Conservation (phyloP, 1,140 invertebrate genomes). For the Druon quercuslanigerum region DNA sequence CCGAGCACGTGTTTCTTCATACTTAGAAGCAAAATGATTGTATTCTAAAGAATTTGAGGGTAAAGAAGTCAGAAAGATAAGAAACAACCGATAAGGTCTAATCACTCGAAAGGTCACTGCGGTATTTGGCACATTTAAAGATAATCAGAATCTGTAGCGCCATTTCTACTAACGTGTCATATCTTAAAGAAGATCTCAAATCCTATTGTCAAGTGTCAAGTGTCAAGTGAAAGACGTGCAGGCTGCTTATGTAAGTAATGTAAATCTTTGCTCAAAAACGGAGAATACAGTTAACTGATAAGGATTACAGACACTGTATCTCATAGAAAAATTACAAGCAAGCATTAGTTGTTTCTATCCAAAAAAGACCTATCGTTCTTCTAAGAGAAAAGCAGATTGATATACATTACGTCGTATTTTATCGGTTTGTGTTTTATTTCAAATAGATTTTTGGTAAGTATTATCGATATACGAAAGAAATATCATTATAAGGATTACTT, state of each 20-base stretch:
- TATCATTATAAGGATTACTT: too few species aligned
- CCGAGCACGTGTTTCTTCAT: neutral
- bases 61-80: slow-evolving; percentile 58
- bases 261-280: too few species aligned
- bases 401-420: too few species aligned
- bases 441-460: too few species aligned
- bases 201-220: neutral
- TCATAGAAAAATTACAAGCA: too few species aligned
- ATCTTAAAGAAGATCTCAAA: neutral
- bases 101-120: slow-evolving; percentile 42
- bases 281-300: too few species aligned
- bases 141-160: slow-evolving; percentile 45
- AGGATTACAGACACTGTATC: too few species aligned
- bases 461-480: too few species aligned
- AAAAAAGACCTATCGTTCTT: too few species aligned
- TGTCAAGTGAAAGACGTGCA: neutral
- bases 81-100: slow-evolving; percentile 50
- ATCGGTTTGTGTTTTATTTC: too few species aligned
- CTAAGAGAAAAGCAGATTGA: too few species aligned
- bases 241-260: neutral
- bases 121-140: slow-evolving; percentile 53
- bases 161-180: neutral
- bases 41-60: slow-evolving; percentile 36
- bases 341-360: too few species aligned
- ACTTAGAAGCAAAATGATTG: neutral